phyloP scores from a whole-genome alignment of 2,888 invertebrate genomes.

The Brenthis ino region DNA sequence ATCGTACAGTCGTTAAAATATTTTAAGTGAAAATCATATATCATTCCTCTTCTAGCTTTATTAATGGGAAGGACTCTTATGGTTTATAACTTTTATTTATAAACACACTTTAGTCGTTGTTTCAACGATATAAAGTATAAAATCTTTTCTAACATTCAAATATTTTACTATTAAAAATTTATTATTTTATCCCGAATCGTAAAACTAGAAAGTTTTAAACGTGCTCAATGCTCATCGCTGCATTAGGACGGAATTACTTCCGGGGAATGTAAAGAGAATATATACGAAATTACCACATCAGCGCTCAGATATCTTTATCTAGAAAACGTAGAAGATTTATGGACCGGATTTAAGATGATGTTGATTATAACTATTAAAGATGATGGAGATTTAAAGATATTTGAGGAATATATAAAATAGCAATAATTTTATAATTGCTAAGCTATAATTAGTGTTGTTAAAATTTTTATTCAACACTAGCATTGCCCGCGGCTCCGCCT shows the following conservation, averaged over 20 bases:
- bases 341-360: conserved; percentile 6
- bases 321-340: conserved; percentile 8
- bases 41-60: conserved; percentile 39
- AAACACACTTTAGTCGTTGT: conserved; percentile 1
- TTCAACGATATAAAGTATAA: neutral
- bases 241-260: conserved; percentile 23
- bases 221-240: conserved; percentile 21
- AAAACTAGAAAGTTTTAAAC: conserved; percentile 46
- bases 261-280: conserved; percentile 8
- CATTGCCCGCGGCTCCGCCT: too few species aligned
- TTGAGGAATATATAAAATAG: too few species aligned
- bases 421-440: too few species aligned
- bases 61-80: conserved; percentile 31
- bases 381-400: neutral
- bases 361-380: neutral
- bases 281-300: conserved; percentile 10
- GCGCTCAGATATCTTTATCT: conserved; percentile 16
- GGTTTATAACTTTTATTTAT: conserved; percentile 7
- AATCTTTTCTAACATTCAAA: neutral
- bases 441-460: too few species aligned
- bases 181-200: conserved; percentile 44
- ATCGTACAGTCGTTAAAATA: conserved; percentile 48
- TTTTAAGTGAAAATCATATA: conserved; percentile 42
- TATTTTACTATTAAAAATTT: conserved; percentile 43
- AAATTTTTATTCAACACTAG: too few species aligned